Percentiles rank a stretch among this genome's conserved stretches.
phyloP scores from a whole-genome alignment of 2,888 invertebrate genomes.

The Lasioglossum leucozonium region DNA sequence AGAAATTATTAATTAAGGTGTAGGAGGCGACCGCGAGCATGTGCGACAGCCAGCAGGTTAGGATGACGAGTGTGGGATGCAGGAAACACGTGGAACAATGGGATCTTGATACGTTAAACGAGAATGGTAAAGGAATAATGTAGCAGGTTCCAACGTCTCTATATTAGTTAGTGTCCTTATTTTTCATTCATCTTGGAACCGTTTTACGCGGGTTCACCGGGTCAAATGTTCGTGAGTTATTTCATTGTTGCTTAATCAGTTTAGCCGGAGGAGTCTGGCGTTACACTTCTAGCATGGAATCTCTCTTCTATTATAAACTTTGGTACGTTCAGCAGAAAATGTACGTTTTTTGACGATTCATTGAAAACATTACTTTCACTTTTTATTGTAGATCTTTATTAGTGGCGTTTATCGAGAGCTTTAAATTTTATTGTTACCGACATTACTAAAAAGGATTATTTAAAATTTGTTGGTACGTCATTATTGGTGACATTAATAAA shows the following conservation, averaged over 20 bases:
- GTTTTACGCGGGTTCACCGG: neutral
- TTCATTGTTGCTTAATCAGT: slow-evolving; percentile 1
- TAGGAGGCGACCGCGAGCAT: neutral
- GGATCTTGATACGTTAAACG: slow-evolving; percentile 12
- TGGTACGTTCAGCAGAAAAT: neutral
- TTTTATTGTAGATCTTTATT: no score
- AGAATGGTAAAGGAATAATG: neutral
- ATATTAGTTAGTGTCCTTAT: slow-evolving; percentile 1
- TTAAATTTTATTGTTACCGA: neutral
- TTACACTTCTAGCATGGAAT: neutral
- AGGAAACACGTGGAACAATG: slow-evolving; percentile 8
- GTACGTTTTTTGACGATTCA: neutral
- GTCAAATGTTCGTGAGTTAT: neutral
- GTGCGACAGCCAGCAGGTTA: neutral
- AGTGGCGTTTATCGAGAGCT: neutral
- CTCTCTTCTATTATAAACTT: neutral
- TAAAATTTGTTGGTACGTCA: no score
- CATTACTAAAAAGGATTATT: no score
- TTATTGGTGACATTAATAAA: neutral
- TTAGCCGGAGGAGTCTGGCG: neutral
- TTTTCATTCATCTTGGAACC: slow-evolving; percentile 2
- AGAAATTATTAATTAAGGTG: slow-evolving; percentile 19
- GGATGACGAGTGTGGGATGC: slow-evolving; percentile 15
- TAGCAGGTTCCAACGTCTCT: neutral
- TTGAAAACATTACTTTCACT: neutral